Evolutionary conservation across 2,888 invertebrate genomes (phyloP), one percentile per base, ranked within the genome.

Genomic region (Anaspis maculata): DNA sequence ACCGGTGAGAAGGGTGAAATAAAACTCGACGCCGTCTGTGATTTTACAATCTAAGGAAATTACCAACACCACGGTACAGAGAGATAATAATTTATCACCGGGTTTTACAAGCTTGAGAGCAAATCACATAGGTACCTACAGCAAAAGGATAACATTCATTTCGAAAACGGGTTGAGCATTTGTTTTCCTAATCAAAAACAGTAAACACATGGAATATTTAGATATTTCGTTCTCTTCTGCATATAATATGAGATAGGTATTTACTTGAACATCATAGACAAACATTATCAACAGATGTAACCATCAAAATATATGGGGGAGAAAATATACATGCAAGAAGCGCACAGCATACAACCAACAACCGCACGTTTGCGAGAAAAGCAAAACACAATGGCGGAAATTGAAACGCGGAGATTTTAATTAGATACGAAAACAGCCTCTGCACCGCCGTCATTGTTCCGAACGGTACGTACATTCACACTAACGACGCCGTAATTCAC

Each of bases 391-490:
- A 46, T 45, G 46, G 45, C 46, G 50, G 51, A 53, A 53, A 53
- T 53, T 51, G 52, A 53, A 53, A 51, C 51, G 45, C 50, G 43
- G 45, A 50, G 51, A 53, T 51, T 53, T 53, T 51, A 53, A 53
- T 53, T 53, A 53, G 52, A 53, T 53, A 49, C 42, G 50, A 47
- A 47, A 45, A 46, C 45, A 41, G 40, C 39, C 38, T 38, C 37
- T 34, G 39, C 39, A 41, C 34, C 35, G 45, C 41, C 45, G 39
- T 46, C 47, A 46, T 49, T 52, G 46, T 49, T 42, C 44, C 41
- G 36, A 32, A 5, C 19, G 5, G 19, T 19, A 19, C 19, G 19
- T 9, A 19, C 9, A 19, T 19, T 25, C 29, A 38, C 42, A 36
- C 43, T 46, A 49, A 46, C 49, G 44, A 46, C 33, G 42, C 44